Evolutionary conservation across 2,888 invertebrate species (phyloP), one percentile per base, ranked within the genome.

Genomic region (Thera obeliscata): DNA sequence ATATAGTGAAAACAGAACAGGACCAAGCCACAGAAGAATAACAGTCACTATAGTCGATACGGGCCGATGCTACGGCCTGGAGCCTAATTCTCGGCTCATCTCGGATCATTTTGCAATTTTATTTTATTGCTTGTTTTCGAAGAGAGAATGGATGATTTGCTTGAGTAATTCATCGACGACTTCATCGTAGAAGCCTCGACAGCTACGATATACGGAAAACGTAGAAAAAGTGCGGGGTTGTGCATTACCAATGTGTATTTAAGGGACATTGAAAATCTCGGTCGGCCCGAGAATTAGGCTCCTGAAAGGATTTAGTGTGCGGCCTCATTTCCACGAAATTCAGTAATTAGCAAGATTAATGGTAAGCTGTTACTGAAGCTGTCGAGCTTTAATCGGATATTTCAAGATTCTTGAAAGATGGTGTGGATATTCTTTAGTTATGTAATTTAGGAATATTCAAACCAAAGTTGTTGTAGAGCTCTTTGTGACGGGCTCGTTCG

Each of bases 291-390:
- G 22, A 22, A 22, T 22, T 22, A 22, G 22, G 22, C 22, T 22
- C 22, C 22, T 58, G 49, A 49, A 66, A 41, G 58, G 66, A 67
- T 62, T 66, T 58, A 66, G 66, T 35, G 59, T 57, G 60, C 71
- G 75, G 78, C 74, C 72, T 75, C 22, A 22, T 80, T 82, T 79
- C 78, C 73, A 71, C 63, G 73, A 79, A 77, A 81, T 81, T 76
- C 76, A 69, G 75, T 79, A 83, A 84, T 85, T 83, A 85, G 76
- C 70, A 74, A 79, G 82, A 85, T 82, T 82, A 84, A 85, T 84
- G 79, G 72, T 69, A 66, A 70, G 70, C 73, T 75, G 73, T 75
- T 72, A 70, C 74, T 74, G 74, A 75, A 76, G 65, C 61, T 59
- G 60, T 70, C 58, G 71, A 72, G 69, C 52, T 69, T 65, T 48